Evolutionary conservation across 2,888 invertebrate genomes (phyloP).

Genomic region (Drosophila subquinaria): DNA sequence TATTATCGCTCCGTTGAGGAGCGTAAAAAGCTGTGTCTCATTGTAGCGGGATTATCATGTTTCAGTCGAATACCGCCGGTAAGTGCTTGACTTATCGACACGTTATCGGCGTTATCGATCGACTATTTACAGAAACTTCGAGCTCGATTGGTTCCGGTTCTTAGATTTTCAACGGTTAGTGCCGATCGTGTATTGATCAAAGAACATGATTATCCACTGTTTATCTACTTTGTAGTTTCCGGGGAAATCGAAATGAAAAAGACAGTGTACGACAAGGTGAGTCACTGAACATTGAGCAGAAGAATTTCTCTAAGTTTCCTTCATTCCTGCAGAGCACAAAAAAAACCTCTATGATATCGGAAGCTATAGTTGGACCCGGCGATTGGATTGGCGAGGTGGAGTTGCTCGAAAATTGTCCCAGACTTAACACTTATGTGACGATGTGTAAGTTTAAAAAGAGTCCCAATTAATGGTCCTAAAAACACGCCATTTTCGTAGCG

Average conservation of each 20-base stretch:
- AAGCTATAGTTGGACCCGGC: constrained; percentile 78
- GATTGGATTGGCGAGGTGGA: constrained; percentile 82
- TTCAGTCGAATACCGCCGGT: constrained; percentile 88
- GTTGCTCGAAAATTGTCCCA: constrained; percentile 65
- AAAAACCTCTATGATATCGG: constrained; percentile 42
- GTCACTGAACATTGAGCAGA: background rate
- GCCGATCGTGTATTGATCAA: constrained; percentile 88
- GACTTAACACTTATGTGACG: constrained; percentile 66
- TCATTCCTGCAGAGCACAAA: constrained; percentile 15
- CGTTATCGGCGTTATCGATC: background rate
- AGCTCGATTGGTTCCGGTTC: constrained; percentile 87
- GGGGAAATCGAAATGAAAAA: constrained; percentile 86
- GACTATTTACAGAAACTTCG: constrained; percentile 86
- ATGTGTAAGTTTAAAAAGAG: constrained; percentile 41
- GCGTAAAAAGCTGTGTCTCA: constrained; percentile 87
- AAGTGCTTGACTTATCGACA: constrained; percentile 12
- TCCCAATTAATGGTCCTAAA: background rate
- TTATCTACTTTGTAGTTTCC: constrained; percentile 89
- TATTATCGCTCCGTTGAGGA: constrained; percentile 88
- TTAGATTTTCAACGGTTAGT: constrained; percentile 88
- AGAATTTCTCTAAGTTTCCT: too few relatives aligned
- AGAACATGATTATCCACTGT: constrained; percentile 88
- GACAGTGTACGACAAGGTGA: constrained; percentile 78
- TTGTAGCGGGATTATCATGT: constrained; percentile 88
- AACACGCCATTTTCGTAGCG: background rate